A percentile compares a stretch with the other conserved stretches of the same genome.
Evolutionary conservation across 2,888 invertebrate species (phyloP).

Genomic region (Toxonevra muliebris): DNA sequence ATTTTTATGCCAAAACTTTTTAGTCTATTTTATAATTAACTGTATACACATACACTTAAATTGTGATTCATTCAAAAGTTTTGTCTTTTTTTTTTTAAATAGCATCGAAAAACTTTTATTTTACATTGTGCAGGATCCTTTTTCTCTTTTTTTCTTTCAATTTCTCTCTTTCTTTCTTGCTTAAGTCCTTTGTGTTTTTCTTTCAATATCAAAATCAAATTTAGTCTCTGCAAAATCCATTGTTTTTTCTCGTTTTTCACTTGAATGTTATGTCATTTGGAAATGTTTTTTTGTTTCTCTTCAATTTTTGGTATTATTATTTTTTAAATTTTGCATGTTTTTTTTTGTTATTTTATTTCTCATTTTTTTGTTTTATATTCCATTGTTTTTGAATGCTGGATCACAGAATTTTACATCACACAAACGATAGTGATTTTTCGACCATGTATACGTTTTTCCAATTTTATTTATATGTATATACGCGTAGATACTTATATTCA

Average conservation of each 20-base stretch:
- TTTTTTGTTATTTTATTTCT: constrained; percentile 22
- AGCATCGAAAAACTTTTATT: background rate
- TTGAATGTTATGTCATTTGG: background rate
- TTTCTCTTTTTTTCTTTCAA: background rate
- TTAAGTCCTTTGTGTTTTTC: background rate
- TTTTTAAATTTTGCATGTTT: constrained; percentile 24
- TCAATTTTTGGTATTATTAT: background rate
- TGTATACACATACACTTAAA: too few relatives aligned
- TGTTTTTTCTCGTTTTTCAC: too few relatives aligned
- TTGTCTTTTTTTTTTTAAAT: background rate
- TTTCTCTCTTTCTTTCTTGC: background rate
- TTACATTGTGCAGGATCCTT: background rate
- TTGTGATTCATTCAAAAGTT: constrained; percentile 5
- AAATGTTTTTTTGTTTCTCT: background rate
- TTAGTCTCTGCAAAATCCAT: too few relatives aligned
- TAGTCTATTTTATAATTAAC: background rate
- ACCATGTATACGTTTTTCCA: constrained; percentile 31
- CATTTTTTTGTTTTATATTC: constrained; percentile 34
- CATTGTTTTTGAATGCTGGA: constrained; percentile 56
- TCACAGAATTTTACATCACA: constrained; percentile 66
- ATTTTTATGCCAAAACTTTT: background rate
- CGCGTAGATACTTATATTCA: constrained; percentile 44
- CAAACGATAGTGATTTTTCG: constrained; percentile 52
- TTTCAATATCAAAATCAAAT: too few relatives aligned
- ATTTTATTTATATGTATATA: constrained; percentile 27